phyloP scores from a whole-genome alignment of 2,797 vertebrate species.

The Acrossocheilus wenchowensis region DNA sequence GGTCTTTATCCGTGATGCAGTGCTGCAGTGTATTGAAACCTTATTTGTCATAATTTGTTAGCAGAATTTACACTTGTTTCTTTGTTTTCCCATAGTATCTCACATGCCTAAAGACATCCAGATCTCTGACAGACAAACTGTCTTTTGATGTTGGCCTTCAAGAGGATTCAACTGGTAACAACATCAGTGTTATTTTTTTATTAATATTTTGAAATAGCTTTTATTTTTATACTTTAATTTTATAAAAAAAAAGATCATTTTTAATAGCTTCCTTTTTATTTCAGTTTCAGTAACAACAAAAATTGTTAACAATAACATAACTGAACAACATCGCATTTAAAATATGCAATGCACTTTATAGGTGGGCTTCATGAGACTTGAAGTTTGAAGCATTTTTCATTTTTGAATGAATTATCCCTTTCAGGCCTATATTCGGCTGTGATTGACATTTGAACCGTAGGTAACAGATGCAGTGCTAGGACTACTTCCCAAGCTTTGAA shows the following conservation, averaged over 20 bases:
- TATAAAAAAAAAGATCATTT: no score
- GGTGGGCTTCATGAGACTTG: neutral
- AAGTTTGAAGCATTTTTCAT: no score
- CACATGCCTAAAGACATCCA: conserved; percentile 96
- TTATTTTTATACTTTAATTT: neutral
- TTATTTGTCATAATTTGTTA: neutral
- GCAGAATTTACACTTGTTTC: neutral
- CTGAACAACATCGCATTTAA: neutral
- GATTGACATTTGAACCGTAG: conserved; percentile 54
- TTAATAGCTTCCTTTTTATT: neutral
- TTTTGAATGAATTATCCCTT: neutral
- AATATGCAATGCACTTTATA: neutral
- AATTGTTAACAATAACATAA: neutral
- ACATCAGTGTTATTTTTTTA: neutral
- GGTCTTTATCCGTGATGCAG: neutral
- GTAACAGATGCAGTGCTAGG: conserved; percentile 37
- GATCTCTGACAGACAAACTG: conserved; percentile 97
- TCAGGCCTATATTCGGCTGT: conserved; percentile 2
- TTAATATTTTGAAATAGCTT: neutral
- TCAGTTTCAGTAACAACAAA: neutral
- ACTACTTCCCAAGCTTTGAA: conserved; percentile 43
- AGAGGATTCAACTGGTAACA: conserved; percentile 90
- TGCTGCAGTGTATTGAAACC: neutral
- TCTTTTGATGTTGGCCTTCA: conserved; percentile 97
- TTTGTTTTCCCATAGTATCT: conserved; percentile 83